A percentile compares a stretch with the other conserved stretches of the same genome.
These are phyloP conservation scores for Encarsia formosa DNA, from an alignment of 2,888 invertebrate genomes.

Conservation along the genomic window DNA sequence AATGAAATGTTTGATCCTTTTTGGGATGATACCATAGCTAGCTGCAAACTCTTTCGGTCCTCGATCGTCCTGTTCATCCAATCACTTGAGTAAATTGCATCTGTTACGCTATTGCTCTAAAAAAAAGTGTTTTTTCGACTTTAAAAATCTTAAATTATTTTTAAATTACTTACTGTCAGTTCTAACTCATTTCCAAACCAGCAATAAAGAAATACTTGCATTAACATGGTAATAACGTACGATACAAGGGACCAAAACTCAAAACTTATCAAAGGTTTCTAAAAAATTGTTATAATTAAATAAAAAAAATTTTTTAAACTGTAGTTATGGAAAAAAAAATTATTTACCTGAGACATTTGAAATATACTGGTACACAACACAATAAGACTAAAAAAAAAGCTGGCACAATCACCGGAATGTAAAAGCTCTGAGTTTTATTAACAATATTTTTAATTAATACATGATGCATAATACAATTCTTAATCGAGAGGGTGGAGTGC, in stretches of 20 bases:
- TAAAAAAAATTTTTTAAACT: neutral
- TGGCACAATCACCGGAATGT: neutral
- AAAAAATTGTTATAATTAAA: neutral
- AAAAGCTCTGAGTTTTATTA: conserved; percentile 6
- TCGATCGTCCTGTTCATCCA: conserved; percentile 1
- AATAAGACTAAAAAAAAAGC: conserved; percentile 16
- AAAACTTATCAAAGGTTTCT: conserved; percentile 10
- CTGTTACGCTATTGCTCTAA: conserved; percentile 13
- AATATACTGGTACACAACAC: conserved; percentile 9
- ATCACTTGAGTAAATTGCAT: conserved; percentile 16
- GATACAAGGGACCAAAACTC: conserved; percentile 9
- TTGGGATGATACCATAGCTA: conserved; percentile 12
- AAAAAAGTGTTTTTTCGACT: neutral
- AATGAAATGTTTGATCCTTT: conserved; percentile 10
- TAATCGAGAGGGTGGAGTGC: neutral
- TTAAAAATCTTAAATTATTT: neutral
- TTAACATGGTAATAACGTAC: conserved; percentile 11
- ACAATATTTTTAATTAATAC: neutral
- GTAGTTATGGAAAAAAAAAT: neutral
- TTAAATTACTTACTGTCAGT: conserved; percentile 5
- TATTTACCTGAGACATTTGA: conserved; percentile 14
- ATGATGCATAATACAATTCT: conserved; percentile 11
- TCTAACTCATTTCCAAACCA: conserved; percentile 20
- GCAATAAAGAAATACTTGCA: conserved; percentile 20
- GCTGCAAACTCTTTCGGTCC: conserved; percentile 10